Evolutionary conservation across 2,113 vertebrate genomes (phyloP).

Genomic region (Mormyrus lacerda): DNA sequence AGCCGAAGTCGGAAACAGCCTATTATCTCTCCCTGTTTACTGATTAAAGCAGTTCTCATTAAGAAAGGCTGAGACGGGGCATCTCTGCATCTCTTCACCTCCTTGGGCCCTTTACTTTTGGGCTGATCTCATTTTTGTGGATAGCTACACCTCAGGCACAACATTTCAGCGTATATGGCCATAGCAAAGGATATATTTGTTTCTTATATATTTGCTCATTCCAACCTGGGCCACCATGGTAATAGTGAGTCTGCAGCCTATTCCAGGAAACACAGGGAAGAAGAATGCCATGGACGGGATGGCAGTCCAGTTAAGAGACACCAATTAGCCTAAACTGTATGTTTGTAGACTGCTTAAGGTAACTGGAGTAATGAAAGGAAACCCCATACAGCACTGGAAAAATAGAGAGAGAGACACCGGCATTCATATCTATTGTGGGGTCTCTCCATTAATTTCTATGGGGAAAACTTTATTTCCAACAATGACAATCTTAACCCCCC

Average conservation of each 20-base stretch:
- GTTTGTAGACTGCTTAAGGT: not conserved
- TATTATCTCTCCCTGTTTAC: conserved; percentile 59
- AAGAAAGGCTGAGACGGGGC: conserved; percentile 45
- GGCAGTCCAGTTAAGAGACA: not conserved
- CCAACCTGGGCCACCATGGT: not conserved
- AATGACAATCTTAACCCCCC: not conserved
- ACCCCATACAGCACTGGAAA: not conserved
- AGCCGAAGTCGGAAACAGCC: conserved; percentile 54
- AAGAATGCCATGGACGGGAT: not conserved
- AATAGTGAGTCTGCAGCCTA: not conserved
- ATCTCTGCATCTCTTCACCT: not conserved
- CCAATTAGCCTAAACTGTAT: not conserved
- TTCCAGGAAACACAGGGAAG: not conserved
- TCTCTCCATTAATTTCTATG: not conserved
- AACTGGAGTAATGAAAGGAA: not conserved
- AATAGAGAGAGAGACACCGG: not conserved
- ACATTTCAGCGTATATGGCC: not conserved
- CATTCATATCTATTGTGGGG: not conserved
- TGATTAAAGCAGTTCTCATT: conserved; percentile 65
- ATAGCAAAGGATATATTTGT: not conserved
- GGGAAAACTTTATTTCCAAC: not conserved
- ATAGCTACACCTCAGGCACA: not conserved
- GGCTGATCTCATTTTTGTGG: conserved; percentile 49
- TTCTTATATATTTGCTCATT: not conserved
- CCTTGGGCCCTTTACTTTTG: conserved; percentile 28